These are phyloP conservation scores for Pseudonaja textilis DNA, from an alignment of 2,113 vertebrate genomes.

Conservation along the genomic window DNA sequence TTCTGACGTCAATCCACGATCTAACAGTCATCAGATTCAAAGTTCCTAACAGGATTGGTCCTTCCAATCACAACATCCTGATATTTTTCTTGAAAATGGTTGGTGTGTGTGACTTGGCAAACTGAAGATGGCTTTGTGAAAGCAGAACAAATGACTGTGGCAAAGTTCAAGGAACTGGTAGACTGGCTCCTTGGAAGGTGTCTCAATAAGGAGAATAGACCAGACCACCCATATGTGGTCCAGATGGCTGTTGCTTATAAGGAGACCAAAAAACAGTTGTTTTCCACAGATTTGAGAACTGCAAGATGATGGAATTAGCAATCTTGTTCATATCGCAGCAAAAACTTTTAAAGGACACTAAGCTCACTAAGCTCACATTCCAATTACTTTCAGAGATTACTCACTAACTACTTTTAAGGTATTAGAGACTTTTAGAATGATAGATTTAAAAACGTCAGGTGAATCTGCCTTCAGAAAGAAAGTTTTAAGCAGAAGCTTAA, in stretches of 20 bases:
- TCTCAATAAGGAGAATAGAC: not conserved
- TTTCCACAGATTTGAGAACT: not conserved
- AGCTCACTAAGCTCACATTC: not conserved
- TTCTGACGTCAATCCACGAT: too few species aligned
- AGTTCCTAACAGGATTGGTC: too few species aligned
- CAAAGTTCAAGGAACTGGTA: not conserved
- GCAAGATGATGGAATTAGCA: not conserved
- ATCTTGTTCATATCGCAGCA: not conserved
- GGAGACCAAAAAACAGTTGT: not conserved
- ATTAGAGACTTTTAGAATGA: not conserved
- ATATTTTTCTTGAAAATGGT: not conserved
- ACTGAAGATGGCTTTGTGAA: not conserved
- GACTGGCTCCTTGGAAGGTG: not conserved
- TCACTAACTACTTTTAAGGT: not conserved
- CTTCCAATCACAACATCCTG: too few species aligned
- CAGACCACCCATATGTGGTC: not conserved
- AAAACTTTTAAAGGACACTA: not conserved
- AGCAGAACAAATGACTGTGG: not conserved
- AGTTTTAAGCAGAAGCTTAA: not conserved
- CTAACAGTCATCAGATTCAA: too few species aligned
- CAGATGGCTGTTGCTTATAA: not conserved
- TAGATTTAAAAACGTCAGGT: not conserved
- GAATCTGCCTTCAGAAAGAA: not conserved
- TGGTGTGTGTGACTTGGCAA: not conserved
- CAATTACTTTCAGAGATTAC: not conserved